phyloP scores from a whole-genome alignment of 2,888 invertebrate species.

The Formica aserva region DNA sequence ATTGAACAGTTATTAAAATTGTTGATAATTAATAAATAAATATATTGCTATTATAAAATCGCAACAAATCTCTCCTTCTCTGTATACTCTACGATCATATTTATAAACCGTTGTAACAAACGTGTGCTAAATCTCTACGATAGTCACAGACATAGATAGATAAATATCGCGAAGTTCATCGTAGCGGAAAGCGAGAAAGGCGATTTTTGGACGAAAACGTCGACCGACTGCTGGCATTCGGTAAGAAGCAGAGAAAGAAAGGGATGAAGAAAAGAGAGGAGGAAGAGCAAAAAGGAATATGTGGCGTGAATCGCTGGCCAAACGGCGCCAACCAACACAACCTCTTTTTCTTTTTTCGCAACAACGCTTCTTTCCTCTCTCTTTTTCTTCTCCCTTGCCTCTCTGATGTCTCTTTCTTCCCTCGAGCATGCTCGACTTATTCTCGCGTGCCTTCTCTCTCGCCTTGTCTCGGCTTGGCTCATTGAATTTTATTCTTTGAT shows the following conservation, averaged over 20 bases:
- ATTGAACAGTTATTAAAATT: not conserved
- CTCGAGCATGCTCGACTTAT: conserved; percentile 28
- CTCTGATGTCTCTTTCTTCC: conserved; percentile 14
- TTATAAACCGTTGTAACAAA: not conserved
- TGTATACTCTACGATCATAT: not conserved
- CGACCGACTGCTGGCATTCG: not conserved
- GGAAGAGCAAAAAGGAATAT: not conserved
- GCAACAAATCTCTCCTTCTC: not conserved
- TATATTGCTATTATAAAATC: not conserved
- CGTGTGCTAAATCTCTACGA: not conserved
- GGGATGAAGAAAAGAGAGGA: not conserved
- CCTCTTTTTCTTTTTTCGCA: conserved; percentile 46
- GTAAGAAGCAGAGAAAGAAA: conserved; percentile 12
- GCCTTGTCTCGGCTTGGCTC: not conserved
- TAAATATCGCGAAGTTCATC: not conserved
- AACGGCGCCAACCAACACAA: conserved; percentile 50
- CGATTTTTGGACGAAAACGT: conserved; percentile 13
- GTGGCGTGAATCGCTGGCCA: conserved; percentile 37
- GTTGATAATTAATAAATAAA: not conserved
- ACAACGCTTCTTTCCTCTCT: conserved; percentile 28
- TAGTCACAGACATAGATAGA: not conserved
- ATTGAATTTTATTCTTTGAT: conserved; percentile 14
- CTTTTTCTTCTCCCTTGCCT: not conserved
- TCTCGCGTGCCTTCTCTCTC: conserved; percentile 13
- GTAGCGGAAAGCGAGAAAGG: conserved; percentile 24